phyloP scores from a whole-genome alignment of 2,797 vertebrate genomes.

The Lacerta agilis region DNA sequence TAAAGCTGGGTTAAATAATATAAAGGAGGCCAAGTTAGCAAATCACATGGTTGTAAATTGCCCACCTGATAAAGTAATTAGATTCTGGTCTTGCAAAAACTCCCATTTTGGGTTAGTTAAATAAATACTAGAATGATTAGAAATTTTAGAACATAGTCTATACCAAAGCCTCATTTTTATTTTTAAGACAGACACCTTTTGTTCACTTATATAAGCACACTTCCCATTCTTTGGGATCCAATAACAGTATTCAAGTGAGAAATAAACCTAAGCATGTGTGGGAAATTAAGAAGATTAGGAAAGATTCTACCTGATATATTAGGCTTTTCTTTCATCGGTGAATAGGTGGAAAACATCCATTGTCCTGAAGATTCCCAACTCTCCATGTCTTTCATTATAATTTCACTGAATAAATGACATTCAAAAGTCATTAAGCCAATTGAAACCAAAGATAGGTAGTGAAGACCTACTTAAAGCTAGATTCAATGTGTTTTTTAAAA shows the following conservation, averaged over 20 bases:
- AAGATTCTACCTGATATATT: constrained; percentile 84
- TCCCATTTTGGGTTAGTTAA: neutral
- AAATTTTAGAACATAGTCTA: neutral
- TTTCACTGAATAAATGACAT: constrained; percentile 78
- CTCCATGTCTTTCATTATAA: constrained; percentile 88
- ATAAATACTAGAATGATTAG: neutral
- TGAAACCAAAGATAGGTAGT: neutral
- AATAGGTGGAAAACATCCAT: constrained; percentile 92
- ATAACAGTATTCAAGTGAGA: neutral
- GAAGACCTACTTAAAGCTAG: neutral
- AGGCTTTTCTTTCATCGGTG: constrained; percentile 72
- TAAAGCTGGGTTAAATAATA: neutral
- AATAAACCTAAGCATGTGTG: neutral
- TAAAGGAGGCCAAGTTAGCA: neutral
- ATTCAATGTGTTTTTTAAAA: neutral
- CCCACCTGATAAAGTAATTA: neutral
- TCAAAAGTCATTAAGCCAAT: neutral
- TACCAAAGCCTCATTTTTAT: neutral
- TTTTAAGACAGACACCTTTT: too few species aligned
- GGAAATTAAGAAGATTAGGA: neutral
- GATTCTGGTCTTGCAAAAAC: neutral
- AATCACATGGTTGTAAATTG: neutral
- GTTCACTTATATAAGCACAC: neutral
- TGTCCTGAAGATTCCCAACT: constrained; percentile 89
- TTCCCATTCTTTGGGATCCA: neutral